Evolutionary conservation across 2,888 invertebrate genomes (phyloP).

Genomic region (Argynnis bischoffii): DNA sequence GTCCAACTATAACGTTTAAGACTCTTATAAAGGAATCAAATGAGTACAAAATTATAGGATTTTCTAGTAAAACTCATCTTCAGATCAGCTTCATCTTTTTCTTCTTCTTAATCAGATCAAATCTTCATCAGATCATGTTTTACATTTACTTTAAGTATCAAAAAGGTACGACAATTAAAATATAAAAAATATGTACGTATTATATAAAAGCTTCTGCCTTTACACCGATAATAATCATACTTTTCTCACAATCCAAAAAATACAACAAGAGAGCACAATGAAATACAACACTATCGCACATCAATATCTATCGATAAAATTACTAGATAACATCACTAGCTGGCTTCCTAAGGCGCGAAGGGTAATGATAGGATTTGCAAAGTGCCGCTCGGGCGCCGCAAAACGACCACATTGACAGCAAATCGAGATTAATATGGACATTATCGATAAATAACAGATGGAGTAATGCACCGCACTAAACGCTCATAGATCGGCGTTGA

Average conservation of each 20-base stretch:
- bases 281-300: slow-evolving; percentile 9
- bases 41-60: no score
- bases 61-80: no score
- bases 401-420: slow-evolving; percentile 35
- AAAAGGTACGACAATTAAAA: no score
- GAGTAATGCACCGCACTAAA: slow-evolving; percentile 36
- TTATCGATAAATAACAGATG: slow-evolving; percentile 39
- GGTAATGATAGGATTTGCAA: slow-evolving; percentile 46
- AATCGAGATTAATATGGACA: slow-evolving; percentile 41
- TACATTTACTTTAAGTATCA: no score
- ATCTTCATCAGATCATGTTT: no score
- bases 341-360: slow-evolving; percentile 32
- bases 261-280: neutral
- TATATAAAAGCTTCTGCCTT: no score
- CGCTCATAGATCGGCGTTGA: neutral
- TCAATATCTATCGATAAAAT: slow-evolving; percentile 24
- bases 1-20: no score
- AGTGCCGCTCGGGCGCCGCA: slow-evolving; percentile 37
- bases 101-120: no score
- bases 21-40: no score
- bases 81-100: no score
- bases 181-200: no score
- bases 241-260: neutral
- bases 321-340: slow-evolving; percentile 31
- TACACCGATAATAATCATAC: neutral